A percentile compares a stretch with the other conserved stretches of the same genome.
Conservation (phyloP, 2,888 invertebrate genomes). For the Rugalucina vietnamica region DNA sequence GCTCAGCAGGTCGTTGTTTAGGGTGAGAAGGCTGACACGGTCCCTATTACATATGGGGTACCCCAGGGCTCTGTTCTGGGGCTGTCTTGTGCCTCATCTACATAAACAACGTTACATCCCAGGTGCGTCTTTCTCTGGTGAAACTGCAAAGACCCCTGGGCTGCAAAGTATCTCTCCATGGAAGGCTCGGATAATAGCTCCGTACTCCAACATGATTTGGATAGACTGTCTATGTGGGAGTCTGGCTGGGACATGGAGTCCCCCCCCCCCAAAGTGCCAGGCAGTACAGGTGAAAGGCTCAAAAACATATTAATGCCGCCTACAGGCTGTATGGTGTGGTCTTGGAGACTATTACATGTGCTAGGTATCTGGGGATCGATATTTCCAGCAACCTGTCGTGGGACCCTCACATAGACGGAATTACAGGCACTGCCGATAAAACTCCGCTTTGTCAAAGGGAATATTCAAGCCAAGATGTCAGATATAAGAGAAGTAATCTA, state of each 20-base stretch:
- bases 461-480: slow-evolving; percentile 1
- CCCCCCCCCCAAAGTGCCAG: no score
- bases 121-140: background rate
- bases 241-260: background rate
- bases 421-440: slow-evolving; percentile 2
- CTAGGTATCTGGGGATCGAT: slow-evolving; percentile 2
- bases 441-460: slow-evolving; percentile 16
- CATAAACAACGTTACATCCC: background rate
- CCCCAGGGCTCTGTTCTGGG: background rate
- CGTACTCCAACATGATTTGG: background rate
- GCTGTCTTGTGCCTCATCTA: background rate
- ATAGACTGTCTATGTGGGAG: background rate
- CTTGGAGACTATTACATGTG: background rate
- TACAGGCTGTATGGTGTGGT: no score
- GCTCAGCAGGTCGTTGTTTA: background rate
- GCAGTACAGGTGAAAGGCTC: no score
- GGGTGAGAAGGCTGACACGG: background rate
- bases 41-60: background rate
- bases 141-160: no score
- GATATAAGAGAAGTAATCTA: background rate
- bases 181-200: background rate
- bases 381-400: slow-evolving; percentile 2
- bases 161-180: background rate
- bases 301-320: no score
- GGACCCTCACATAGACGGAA: background rate